These are phyloP conservation scores for Smittia sp. DNA, from an alignment of 2,888 invertebrate species.

Conservation along the genomic window DNA sequence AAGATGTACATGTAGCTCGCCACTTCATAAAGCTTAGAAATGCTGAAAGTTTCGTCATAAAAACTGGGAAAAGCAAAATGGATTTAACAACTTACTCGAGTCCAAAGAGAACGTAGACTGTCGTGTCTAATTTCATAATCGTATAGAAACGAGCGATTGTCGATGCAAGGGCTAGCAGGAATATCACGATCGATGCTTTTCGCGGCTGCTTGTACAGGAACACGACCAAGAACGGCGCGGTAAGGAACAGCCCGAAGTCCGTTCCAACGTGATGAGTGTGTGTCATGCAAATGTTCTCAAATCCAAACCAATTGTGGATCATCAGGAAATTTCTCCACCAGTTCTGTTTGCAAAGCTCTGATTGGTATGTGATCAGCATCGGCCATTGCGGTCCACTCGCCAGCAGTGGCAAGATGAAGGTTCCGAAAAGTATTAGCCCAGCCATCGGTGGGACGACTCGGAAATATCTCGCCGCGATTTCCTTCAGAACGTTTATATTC, in stretches of 20 bases:
- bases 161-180: conserved; percentile 56
- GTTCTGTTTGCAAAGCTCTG: conserved; percentile 63
- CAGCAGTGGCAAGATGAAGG: conserved; percentile 62
- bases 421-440: conserved; percentile 65
- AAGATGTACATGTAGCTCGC: conserved; percentile 68
- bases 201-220: conserved; percentile 62
- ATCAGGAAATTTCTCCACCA: conserved; percentile 71
- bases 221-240: conserved; percentile 61
- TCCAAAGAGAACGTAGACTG: conserved; percentile 68
- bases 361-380: conserved; percentile 64
- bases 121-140: conserved; percentile 59
- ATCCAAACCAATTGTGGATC: conserved; percentile 71
- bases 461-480: conserved; percentile 61
- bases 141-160: conserved; percentile 62
- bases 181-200: conserved; percentile 55
- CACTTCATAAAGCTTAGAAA: conserved; percentile 64
- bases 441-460: conserved; percentile 64
- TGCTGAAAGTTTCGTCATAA: conserved; percentile 54
- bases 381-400: conserved; percentile 69
- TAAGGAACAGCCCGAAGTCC: conserved; percentile 65
- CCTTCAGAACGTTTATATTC: conserved; percentile 58
- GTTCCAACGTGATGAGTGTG: conserved; percentile 63
- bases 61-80: too few species aligned
- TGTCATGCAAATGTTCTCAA: conserved; percentile 59
- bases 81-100: conserved; percentile 60